Conservation (phyloP, 2,888 invertebrate species). For the Chloroclysta siterata region DNA sequence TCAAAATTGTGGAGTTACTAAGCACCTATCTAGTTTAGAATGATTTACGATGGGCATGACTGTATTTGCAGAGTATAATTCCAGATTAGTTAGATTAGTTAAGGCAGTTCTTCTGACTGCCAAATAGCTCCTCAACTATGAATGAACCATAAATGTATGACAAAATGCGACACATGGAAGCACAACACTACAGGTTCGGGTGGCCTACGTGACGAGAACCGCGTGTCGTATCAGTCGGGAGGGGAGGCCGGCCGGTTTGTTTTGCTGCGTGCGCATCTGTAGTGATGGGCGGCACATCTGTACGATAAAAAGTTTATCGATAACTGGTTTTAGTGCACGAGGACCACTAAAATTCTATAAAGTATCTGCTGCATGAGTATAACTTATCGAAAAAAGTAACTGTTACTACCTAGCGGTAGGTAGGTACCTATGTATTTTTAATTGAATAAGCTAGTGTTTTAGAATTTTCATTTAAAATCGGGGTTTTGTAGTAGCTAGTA, state of each 20-base stretch:
- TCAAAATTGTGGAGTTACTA: too few relatives aligned
- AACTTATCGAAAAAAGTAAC: too few relatives aligned
- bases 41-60: too few relatives aligned
- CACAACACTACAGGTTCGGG: slow-evolving; percentile 28
- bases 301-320: slow-evolving; percentile 40
- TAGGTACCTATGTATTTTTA: too few relatives aligned
- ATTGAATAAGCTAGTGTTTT: too few relatives aligned
- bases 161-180: not conserved
- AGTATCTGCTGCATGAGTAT: too few relatives aligned
- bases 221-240: slow-evolving; percentile 66
- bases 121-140: not conserved
- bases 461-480: too few relatives aligned
- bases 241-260: slow-evolving; percentile 68
- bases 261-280: slow-evolving; percentile 69
- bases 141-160: not conserved
- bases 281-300: slow-evolving; percentile 45
- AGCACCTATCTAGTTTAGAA: too few relatives aligned
- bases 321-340: not conserved
- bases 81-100: not conserved
- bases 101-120: not conserved
- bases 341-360: too few relatives aligned
- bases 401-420: too few relatives aligned
- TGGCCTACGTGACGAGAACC: slow-evolving; percentile 81
- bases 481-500: too few relatives aligned
- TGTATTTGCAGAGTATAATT: too few relatives aligned